Percentiles rank a stretch among this genome's conserved stretches.
Evolutionary conservation across 2,888 invertebrate genomes (phyloP).

Genomic region (Drosophila kambysellisi): DNA sequence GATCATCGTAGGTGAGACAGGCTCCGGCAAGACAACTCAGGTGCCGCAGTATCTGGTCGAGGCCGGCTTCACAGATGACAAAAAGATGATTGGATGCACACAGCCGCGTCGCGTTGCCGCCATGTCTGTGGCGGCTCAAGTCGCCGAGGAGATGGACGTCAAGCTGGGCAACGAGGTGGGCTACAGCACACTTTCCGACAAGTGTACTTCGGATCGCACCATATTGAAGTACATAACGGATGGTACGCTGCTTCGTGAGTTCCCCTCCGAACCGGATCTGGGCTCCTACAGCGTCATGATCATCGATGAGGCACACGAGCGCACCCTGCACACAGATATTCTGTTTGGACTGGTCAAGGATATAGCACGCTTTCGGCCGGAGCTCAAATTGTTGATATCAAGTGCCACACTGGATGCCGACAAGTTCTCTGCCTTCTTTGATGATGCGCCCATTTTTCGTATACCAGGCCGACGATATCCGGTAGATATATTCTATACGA

Average conservation of each 20-base stretch:
- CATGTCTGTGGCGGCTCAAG: constrained; percentile 99
- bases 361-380: constrained; percentile 95
- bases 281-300: constrained; percentile 99
- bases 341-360: constrained; percentile 99
- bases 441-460: constrained; percentile 98
- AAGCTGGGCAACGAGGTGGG: constrained; percentile 97
- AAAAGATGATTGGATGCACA: constrained; percentile 97
- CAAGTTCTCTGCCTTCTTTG: constrained; percentile 99
- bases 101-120: constrained; percentile 99
- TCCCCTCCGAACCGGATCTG: constrained; percentile 98
- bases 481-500: constrained; percentile 99
- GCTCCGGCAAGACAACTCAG: constrained; percentile 99
- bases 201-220: constrained; percentile 99
- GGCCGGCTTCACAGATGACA: constrained; percentile 93
- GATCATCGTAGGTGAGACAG: constrained; percentile 99
- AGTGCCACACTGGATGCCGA: constrained; percentile 99
- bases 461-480: constrained; percentile 99
- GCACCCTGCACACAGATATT: constrained; percentile 99
- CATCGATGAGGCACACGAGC: constrained; percentile 99
- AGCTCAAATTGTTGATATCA: constrained; percentile 98
- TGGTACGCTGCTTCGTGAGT: constrained; percentile 98
- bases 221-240: constrained; percentile 99
- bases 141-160: constrained; percentile 98
- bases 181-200: constrained; percentile 98
- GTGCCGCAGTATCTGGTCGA: constrained; percentile 99